Evolutionary conservation across 2,888 invertebrate genomes (phyloP).

Genomic region (Tenthredo amoena): DNA sequence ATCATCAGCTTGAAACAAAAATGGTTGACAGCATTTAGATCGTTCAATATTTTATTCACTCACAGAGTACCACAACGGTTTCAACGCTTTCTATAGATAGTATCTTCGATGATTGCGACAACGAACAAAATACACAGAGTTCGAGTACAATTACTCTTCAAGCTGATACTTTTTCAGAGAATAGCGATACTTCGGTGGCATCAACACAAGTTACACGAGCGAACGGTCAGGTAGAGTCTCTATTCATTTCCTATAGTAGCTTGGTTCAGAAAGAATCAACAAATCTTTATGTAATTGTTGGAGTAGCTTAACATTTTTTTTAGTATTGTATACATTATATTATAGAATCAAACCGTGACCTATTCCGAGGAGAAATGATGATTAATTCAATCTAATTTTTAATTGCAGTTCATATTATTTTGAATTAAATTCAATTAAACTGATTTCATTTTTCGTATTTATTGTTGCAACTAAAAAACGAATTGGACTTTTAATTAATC

Average conservation of each 20-base stretch:
- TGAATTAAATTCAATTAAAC: not conserved
- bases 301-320: not conserved
- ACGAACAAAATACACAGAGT: not conserved
- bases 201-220: not conserved
- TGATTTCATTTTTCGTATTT: not conserved
- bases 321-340: not conserved
- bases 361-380: not conserved
- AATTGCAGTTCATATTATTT: not conserved
- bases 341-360: too few species aligned
- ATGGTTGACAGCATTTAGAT: not conserved
- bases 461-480: too few species aligned
- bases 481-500: too few species aligned
- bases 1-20: not conserved
- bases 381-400: not conserved
- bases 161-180: not conserved
- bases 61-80: not conserved
- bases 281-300: not conserved
- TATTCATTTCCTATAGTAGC: not conserved
- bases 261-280: too few species aligned
- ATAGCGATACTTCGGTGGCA: not conserved
- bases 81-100: not conserved
- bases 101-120: not conserved
- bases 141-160: not conserved
- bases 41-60: not conserved
- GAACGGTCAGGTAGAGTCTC: not conserved